Evolutionary conservation across 2,113 vertebrate species (phyloP).

Genomic region (Eptesicus fuscus): DNA sequence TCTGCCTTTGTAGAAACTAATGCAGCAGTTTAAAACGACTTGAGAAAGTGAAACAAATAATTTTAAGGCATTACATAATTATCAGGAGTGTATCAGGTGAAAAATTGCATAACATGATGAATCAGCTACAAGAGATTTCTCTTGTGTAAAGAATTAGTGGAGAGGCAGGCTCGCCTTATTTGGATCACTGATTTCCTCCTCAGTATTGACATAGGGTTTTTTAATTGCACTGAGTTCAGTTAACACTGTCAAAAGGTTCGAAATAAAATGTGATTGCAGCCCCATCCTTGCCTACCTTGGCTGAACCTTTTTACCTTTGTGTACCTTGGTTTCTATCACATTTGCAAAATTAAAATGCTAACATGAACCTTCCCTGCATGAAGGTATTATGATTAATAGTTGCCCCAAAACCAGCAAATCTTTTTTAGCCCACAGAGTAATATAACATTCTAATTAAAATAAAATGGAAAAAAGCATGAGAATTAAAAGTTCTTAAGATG

Average conservation of each 20-base stretch:
- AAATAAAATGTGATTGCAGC: conserved; percentile 28
- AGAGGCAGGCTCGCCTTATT: conserved; percentile 38
- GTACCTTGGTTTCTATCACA: conserved; percentile 14
- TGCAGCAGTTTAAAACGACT: neutral
- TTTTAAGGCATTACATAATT: conserved; percentile 41
- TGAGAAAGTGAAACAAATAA: conserved; percentile 44
- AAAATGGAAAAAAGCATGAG: conserved; percentile 38
- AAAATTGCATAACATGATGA: conserved; percentile 47
- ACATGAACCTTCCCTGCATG: conserved; percentile 1
- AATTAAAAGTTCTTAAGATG: conserved; percentile 12
- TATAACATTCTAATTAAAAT: conserved; percentile 41
- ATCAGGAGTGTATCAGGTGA: conserved; percentile 25
- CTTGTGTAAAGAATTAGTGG: conserved; percentile 38
- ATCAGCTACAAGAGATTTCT: conserved; percentile 17
- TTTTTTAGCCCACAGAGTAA: conserved; percentile 21
- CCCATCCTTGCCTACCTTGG: neutral
- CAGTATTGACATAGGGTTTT: conserved; percentile 49
- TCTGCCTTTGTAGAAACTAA: conserved; percentile 21
- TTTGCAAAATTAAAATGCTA: conserved; percentile 59
- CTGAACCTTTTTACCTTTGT: conserved; percentile 27
- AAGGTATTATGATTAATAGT: neutral
- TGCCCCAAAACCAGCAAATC: neutral
- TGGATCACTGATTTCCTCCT: conserved; percentile 41
- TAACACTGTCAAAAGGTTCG: conserved; percentile 12
- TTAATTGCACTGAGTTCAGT: conserved; percentile 26